Evolutionary conservation across 2,797 vertebrate species (phyloP).

Genomic region (Microcaecilia unicolor): DNA sequence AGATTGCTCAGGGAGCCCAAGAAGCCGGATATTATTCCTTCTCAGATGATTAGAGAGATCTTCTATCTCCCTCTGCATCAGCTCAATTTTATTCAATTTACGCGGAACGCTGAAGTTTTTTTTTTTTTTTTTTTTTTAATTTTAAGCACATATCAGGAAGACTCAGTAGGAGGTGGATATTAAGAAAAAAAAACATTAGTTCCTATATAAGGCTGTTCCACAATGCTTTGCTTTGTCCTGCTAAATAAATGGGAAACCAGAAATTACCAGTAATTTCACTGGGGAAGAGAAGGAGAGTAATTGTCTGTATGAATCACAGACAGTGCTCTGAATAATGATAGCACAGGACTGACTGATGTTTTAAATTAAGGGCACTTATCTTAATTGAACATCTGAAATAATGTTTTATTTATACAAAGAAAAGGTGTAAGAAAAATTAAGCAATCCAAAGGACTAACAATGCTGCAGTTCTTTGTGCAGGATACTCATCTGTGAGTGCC

Average conservation of each 20-base stretch:
- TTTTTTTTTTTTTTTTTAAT: too few species aligned
- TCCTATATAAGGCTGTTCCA: conserved; percentile 25
- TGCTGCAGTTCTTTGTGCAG: neutral
- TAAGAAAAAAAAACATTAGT: conserved; percentile 39
- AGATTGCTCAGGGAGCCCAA: too few species aligned
- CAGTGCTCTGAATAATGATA: conserved; percentile 57
- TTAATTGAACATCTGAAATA: conserved; percentile 75
- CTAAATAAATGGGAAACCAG: conserved; percentile 65
- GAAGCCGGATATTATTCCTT: too few species aligned
- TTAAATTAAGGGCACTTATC: conserved; percentile 76
- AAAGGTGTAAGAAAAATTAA: conserved; percentile 59
- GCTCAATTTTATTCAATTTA: too few species aligned
- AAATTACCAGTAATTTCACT: conserved; percentile 68
- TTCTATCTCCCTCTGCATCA: too few species aligned
- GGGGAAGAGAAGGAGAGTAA: conserved; percentile 54
- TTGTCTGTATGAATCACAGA: conserved; percentile 53
- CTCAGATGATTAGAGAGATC: too few species aligned
- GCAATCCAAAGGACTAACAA: conserved; percentile 10
- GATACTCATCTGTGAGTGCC: neutral
- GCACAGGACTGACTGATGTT: conserved; percentile 53
- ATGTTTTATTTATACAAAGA: conserved; percentile 72
- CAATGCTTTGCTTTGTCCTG: conserved; percentile 46
- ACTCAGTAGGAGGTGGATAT: conserved; percentile 15
- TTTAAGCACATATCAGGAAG: conserved; percentile 7
- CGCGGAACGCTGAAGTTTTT: too few species aligned